Evolutionary conservation across 2,888 invertebrate species (phyloP), one percentile per base, ranked within the genome.

Genomic region (Aphidoletes aphidimyza): DNA sequence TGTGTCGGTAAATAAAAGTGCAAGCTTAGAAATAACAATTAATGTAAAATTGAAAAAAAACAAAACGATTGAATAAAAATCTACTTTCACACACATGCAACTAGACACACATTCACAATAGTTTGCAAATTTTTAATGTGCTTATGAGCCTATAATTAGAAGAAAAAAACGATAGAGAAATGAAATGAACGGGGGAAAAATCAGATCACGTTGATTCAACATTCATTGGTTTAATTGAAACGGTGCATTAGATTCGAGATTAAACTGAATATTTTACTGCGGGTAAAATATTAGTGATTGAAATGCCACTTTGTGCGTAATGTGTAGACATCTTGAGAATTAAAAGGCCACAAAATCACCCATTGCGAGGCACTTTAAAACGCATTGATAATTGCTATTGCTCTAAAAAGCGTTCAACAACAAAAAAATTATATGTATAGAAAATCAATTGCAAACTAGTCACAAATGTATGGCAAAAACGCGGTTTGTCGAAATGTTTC

Each of bases 351-450:
- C n/a, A 30, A 3, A 81, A 37, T 30, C n/a, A 30, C 17, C 6
- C 6, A 42, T 14, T 42, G 8, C 42, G 42, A 42, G 42, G 8
- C 6, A 14, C 42, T 6, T 5, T n/a, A n/a, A 54, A 54, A 81
- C 81, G 81, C 81, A 81, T 81, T 37, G n/a, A 37, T n/a, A 81
- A 81, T 81, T 81, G 81, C 81, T 22, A 37, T 37, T 37, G 81
- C 22, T 36, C 22, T n/a, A 37, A 81, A 81, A 81, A n/a, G 26
- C 59, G 26, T n/a, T n/a, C n/a, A n/a, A n/a, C n/a, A n/a, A n/a
- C n/a, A 30, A 26, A n/a, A 22, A 81, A 81, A 81, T 22, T 39
- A 39, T 22, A 37, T 19, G 6, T n/a, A n/a, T n/a, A n/a, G n/a
- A n/a, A 37, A 37, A n/a, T n/a, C n/a, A 37, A 81, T 19, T 37